Conservation (phyloP, 2,888 invertebrate species). For the Ligdia adustata region DNA sequence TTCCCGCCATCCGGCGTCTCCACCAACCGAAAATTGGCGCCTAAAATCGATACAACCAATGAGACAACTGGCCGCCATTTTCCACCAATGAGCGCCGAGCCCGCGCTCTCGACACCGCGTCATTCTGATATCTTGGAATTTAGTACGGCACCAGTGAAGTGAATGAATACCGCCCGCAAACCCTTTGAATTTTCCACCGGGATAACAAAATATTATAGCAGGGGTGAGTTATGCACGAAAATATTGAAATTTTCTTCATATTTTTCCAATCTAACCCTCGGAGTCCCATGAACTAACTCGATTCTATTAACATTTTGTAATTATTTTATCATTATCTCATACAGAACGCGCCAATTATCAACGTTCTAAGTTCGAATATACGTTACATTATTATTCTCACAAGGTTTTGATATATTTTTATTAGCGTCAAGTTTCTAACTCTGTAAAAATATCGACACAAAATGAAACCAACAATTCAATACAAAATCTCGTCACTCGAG, state of each 20-base stretch:
- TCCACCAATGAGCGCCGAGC: constrained; percentile 72
- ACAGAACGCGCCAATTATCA: constrained; percentile 32
- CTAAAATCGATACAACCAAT: constrained; percentile 72
- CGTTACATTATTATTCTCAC: constrained; percentile 23
- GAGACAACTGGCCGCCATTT: constrained; percentile 75
- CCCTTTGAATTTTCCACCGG: constrained; percentile 74
- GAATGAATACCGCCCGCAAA: constrained; percentile 82
- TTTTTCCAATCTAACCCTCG: constrained; percentile 39
- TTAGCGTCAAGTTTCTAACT: background rate
- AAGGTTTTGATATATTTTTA: constrained; percentile 9
- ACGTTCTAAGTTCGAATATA: constrained; percentile 31
- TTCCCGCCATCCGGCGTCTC: constrained; percentile 80
- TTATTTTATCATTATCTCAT: constrained; percentile 51
- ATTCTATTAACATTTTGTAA: constrained; percentile 47
- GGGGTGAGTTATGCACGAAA: constrained; percentile 57
- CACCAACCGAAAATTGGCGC: constrained; percentile 84
- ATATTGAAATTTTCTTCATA: constrained; percentile 18
- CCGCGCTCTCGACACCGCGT: constrained; percentile 82
- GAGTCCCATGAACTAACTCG: constrained; percentile 37
- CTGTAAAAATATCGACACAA: constrained; percentile 30
- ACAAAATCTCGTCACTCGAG: constrained; percentile 65
- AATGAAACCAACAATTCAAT: constrained; percentile 52
- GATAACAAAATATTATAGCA: constrained; percentile 58
- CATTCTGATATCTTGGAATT: constrained; percentile 82
- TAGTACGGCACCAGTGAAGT: constrained; percentile 79